Conservation (phyloP, 1,140 invertebrate species). For the Solen grandis region DNA sequence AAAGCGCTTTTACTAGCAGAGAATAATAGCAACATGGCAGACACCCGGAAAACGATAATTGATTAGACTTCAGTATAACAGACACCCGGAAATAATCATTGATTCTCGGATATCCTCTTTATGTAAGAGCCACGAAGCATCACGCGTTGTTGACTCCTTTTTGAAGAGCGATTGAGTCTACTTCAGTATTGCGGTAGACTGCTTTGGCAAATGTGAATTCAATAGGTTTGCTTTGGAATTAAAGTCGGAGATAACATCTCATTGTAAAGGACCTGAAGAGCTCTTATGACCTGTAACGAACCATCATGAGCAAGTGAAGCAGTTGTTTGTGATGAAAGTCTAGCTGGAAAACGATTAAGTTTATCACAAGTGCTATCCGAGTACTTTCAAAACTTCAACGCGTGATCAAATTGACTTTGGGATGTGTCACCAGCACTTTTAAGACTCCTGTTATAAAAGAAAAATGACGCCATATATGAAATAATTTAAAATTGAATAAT, state of each 20-base stretch:
- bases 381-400: too few relatives aligned
- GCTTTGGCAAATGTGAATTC: neutral
- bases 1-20: constrained; percentile 10
- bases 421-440: too few relatives aligned
- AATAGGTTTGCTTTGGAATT: neutral
- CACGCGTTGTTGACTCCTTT: neutral
- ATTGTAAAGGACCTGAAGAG: too few relatives aligned
- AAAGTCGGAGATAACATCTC: neutral
- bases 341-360: too few relatives aligned
- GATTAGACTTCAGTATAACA: constrained; percentile 3
- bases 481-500: too few relatives aligned
- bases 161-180: neutral
- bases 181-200: neutral
- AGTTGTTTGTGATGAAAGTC: too few relatives aligned
- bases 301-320: too few relatives aligned
- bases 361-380: too few relatives aligned
- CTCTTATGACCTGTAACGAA: too few relatives aligned
- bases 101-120: constrained; percentile 25
- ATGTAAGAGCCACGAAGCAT: neutral
- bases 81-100: constrained; percentile 25
- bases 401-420: too few relatives aligned
- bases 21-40: neutral
- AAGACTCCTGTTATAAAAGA: too few relatives aligned
- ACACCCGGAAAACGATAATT: constrained; percentile 35
- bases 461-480: too few relatives aligned